A percentile compares a stretch with the other conserved stretches of the same genome.
These are phyloP conservation scores for Mesembrinibis cayennensis DNA, from an alignment of 2,113 vertebrate genomes.

Conservation along the genomic window DNA sequence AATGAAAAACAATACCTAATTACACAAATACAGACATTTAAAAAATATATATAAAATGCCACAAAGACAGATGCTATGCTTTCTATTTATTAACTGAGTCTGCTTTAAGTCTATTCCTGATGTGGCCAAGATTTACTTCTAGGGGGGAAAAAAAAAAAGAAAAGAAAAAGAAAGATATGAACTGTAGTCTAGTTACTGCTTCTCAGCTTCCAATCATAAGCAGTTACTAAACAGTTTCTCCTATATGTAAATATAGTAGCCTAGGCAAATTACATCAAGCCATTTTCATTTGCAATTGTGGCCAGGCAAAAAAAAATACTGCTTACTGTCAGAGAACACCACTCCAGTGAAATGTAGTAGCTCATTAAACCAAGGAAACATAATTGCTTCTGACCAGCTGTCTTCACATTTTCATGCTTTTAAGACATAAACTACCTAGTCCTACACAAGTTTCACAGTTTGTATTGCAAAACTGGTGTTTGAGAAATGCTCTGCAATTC, in stretches of 20 bases:
- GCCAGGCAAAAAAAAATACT: neutral
- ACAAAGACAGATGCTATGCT: neutral
- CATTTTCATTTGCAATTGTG: neutral
- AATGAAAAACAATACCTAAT: neutral
- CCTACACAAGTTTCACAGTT: neutral
- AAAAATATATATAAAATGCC: neutral
- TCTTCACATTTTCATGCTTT: neutral
- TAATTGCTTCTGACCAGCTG: neutral
- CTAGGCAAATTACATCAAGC: neutral
- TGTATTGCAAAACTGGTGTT: neutral
- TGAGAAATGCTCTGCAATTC: neutral
- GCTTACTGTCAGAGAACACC: neutral
- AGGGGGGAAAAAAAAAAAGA: too few relatives aligned
- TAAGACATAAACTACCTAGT: neutral
- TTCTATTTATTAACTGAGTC: neutral
- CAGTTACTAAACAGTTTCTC: neutral
- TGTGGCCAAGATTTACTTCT: neutral
- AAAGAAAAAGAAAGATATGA: accelerated
- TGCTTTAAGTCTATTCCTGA: neutral
- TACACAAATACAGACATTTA: neutral
- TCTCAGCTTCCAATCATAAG: neutral
- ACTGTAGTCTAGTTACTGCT: neutral
- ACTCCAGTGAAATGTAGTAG: neutral
- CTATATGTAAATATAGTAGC: neutral
- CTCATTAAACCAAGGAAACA: neutral